These are phyloP conservation scores for Drosophila auraria DNA, from an alignment of 1,140 invertebrate species.

Conservation along the genomic window DNA sequence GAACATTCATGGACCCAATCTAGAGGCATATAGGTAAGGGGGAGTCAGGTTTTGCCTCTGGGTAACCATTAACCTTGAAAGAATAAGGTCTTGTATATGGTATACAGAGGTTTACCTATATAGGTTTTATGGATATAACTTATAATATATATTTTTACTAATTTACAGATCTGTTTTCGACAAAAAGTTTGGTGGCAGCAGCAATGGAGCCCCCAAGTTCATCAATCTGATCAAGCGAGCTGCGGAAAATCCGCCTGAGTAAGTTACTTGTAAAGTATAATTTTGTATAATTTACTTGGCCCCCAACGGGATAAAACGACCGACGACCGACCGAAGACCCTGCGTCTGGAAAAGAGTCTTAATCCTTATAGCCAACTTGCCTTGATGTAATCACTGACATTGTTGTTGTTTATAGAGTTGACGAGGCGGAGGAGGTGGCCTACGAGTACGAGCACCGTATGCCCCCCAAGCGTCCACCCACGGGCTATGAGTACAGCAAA, in stretches of 20 bases:
- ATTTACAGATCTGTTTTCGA: slow-evolving; percentile 70
- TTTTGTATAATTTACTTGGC: slow-evolving; percentile 57
- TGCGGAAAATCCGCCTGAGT: slow-evolving; percentile 80
- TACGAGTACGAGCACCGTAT: slow-evolving; percentile 76
- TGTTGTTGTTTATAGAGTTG: slow-evolving; percentile 60
- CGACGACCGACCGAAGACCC: neutral
- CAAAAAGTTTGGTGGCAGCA: slow-evolving; percentile 64
- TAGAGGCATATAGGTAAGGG: slow-evolving; percentile 67
- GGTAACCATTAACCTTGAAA: too few relatives aligned
- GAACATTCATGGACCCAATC: slow-evolving; percentile 63
- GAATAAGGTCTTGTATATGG: too few relatives aligned
- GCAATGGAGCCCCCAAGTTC: slow-evolving; percentile 62
- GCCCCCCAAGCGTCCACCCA: slow-evolving; percentile 57
- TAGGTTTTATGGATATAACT: neutral
- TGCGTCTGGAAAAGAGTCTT: slow-evolving; percentile 16
- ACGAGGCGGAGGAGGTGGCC: slow-evolving; percentile 68
- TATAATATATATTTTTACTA: neutral
- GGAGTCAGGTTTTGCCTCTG: neutral
- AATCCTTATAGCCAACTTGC: slow-evolving; percentile 1
- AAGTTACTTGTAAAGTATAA: slow-evolving; percentile 84
- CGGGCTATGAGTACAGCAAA: slow-evolving; percentile 74
- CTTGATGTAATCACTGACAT: neutral
- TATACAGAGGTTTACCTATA: neutral
- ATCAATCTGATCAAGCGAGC: slow-evolving; percentile 70
- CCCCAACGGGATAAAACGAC: slow-evolving; percentile 18